A percentile compares a stretch with the other conserved stretches of the same genome.
Conservation (phyloP, 1,140 invertebrate genomes). For the Drosophila bocki region DNA sequence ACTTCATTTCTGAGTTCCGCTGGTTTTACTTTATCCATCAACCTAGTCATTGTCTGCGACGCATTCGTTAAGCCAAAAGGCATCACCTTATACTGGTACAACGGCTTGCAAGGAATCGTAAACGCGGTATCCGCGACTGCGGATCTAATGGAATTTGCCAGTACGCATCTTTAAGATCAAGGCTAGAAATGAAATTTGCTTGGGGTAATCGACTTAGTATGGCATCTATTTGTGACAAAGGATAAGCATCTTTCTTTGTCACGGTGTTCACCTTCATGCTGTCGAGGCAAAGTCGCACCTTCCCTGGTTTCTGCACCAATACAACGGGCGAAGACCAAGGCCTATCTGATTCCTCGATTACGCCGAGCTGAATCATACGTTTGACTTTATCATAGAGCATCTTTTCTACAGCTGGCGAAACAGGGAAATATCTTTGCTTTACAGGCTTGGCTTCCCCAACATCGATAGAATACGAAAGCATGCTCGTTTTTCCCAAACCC, state of each 20-base stretch:
- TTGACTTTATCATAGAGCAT: background rate
- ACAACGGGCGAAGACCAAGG: background rate
- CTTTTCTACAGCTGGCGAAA: background rate
- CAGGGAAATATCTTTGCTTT: background rate
- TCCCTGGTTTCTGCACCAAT: slow-evolving; percentile 5
- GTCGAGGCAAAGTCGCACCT: background rate
- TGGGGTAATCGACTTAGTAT: background rate
- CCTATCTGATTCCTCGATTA: background rate
- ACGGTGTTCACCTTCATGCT: background rate
- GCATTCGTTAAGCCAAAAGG: background rate
- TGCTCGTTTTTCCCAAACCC: background rate
- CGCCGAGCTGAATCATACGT: background rate
- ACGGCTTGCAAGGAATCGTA: background rate
- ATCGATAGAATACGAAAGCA: background rate
- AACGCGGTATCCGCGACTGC: background rate
- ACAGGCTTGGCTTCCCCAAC: background rate
- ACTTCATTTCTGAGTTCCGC: background rate
- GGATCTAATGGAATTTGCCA: background rate
- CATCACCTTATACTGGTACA: background rate
- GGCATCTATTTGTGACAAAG: background rate
- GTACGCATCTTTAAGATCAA: background rate
- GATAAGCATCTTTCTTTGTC: background rate
- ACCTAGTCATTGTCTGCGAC: background rate
- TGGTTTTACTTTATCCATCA: background rate
- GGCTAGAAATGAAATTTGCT: background rate